Evolutionary conservation across 2,113 vertebrate genomes (phyloP), one percentile per base, ranked within the genome.

Genomic region (Clarias batrachus): DNA sequence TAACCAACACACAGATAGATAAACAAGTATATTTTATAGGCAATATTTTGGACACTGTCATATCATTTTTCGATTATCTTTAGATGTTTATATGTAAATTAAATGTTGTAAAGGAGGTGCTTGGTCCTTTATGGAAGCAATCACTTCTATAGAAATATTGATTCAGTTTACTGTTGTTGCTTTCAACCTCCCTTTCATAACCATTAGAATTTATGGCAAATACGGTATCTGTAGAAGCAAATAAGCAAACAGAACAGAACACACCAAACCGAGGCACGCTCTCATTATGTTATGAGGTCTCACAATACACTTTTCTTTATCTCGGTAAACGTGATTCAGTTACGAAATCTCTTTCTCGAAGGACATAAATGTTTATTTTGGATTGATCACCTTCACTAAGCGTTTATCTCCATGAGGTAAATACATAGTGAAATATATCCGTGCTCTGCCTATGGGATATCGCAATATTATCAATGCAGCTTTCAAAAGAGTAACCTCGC

Each of bases 401-500:
- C n/a, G 25, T 76, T 76, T 27, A 85, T 63, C 59, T 85, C 71
- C 71, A 76, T 77, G 83, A 63, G 57, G 71, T 52, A 63, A 63
- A 77, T 63, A 65, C 37, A 10, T 12, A 1, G 6, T 73, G 70
- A 84, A 85, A 79, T 57, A 8, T 68, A 85, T 56, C 41, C 41
- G 48, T 59, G 76, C n/a, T 37, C 1, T 78, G 41, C 59, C 71
- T 63, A 65, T 77, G 83, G 83, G 57, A 85, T 33, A 11, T 27
- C 9, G n/a, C 76, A 80, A n/a, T 59, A 48, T 48, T 70, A 85
- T 77, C 25, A 77, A 52, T 52, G 25, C 73, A 76, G 56, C 56
- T 76, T 74, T 63, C 25, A 27, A 27, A 41, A 60, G 56, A 80
- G 23, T 9, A 57, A 57, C 60, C 19, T 86, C 25, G 71, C 73